Evolutionary conservation across 2,113 vertebrate species (phyloP), one percentile per base, ranked within the genome.

Genomic region (pig (Sus scrofa)): DNA sequence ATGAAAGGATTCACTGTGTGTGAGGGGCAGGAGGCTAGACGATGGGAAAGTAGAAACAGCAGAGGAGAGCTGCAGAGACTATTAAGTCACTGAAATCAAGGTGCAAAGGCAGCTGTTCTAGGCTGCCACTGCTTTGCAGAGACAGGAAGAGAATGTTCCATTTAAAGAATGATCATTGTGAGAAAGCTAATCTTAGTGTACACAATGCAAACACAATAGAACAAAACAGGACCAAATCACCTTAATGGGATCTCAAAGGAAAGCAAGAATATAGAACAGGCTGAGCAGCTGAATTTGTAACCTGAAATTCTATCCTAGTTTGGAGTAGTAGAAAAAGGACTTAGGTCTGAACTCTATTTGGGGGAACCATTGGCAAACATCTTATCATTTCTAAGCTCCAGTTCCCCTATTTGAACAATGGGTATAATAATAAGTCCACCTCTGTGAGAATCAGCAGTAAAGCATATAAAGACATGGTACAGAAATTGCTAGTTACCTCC

Each of bases 1-100:
- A 71, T 98, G 98, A 99, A 99, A 99, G 97, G 91, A 56, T 67
- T 79, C 91, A 90, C 93, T 99, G 98, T 99, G 98, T 99, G 65
- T 97, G 94, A 68, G 95, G 93, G 97, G 0, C 74, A 65, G 71
- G 78, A 67, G 89, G 91, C 92, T 95, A 87, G 60, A 68, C 89
- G 44, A 77, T 65, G 62, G 13, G 54, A 3, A 93, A 84, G 58
- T 82, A 81, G n/a, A 60, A 74, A 34, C 30, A 19, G 71, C 77
- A 7, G 63, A 74, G 68, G 74, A 58, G 86, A 91, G 73, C 62
- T 77, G 79, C n/a, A 58, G 9, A 89, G 84, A 96, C 85, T 54
- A n/a, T 52, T 30, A 95, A n/a, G 90, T 78, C 52, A 62, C 1
- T 67, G 60, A 20, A 56, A 56, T 54, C 74, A 74, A 89, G 54